phyloP scores from a whole-genome alignment of 1,140 invertebrate species.

The Mesaphorura yosii region DNA sequence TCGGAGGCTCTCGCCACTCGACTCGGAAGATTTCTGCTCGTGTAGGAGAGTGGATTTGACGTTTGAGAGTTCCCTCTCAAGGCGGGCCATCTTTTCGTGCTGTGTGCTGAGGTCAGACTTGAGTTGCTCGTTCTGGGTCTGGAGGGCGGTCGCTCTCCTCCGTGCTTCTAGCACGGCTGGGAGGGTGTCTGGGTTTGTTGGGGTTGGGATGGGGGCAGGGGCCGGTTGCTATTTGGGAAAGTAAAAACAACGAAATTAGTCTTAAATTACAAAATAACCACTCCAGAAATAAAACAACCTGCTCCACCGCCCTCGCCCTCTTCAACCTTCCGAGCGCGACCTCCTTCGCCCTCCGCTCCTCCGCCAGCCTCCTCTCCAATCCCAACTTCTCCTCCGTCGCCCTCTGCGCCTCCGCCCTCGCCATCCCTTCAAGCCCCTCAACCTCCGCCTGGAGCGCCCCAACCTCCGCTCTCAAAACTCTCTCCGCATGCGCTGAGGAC shows the following conservation, averaged over 20 bases:
- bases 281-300: no score
- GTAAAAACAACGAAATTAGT: no score
- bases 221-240: no score
- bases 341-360: conserved; percentile 26
- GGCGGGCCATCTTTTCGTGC: conserved; percentile 26
- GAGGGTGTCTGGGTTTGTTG: neutral
- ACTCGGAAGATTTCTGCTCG: conserved; percentile 30
- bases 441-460: no score
- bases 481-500: conserved; percentile 52
- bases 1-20: neutral
- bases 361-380: conserved; percentile 28
- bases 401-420: no score
- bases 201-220: no score
- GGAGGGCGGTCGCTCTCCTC: conserved; percentile 63
- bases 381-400: conserved; percentile 27
- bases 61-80: conserved; percentile 29
- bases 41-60: conserved; percentile 29
- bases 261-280: no score
- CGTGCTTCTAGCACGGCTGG: conserved; percentile 10
- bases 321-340: conserved; percentile 30
- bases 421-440: no score
- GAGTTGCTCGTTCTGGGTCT: conserved; percentile 75
- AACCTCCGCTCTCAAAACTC: conserved; percentile 59
- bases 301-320: conserved; percentile 21
- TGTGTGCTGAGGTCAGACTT: conserved; percentile 88